Evolutionary conservation across 2,113 vertebrate species (phyloP), one percentile per base, ranked within the genome.

Genomic region (Apteryx mantelli): DNA sequence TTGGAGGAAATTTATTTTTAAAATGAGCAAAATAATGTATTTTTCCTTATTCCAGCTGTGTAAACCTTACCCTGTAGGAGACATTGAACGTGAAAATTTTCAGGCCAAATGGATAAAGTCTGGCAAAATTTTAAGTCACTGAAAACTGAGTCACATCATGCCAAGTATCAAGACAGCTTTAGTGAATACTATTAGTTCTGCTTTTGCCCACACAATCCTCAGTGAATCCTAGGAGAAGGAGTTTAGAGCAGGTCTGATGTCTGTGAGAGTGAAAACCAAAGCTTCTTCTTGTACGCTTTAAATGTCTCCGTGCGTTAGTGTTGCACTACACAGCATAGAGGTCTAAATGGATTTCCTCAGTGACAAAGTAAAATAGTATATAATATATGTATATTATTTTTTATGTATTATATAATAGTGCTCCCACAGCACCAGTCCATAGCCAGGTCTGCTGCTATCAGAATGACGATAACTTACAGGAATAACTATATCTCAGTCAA

Each of bases 331-430:
- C 93, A 90, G 91, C 92, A 61, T 75, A 82, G 83, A 95, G 91
- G 76, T 86, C 88, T 86, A 78, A 91, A 86, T 82, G 69, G 50
- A 42, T 95, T 94, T 95, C 46, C 65, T 93, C 69, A 65, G 81
- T 92, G 70, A 79, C 69, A 56, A 44, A 88, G 38, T 71, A 71
- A 70, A 75, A 58, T 12, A 34, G 52, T n/a, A 18, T 52, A 10
- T 55, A 86, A 32, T 32, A 32, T 17, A 58, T 58, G 32, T 56
- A 32, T 58, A 58, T 58, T 58, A 17, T 56, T 55, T 32, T 56
- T 18, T 58, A 58, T 58, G 18, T 58, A 58, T 58, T 58, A 30
- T 58, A 18, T 58, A 32, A 58, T 9, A 58, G 56, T 58, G 82
- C 79, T 90, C 55, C 61, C 80, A 58, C 68, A 86, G 88, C 91